Evolutionary conservation across 2,113 vertebrate species (phyloP), one percentile per base, ranked within the genome.

Genomic region (Antechinus stuartii): DNA sequence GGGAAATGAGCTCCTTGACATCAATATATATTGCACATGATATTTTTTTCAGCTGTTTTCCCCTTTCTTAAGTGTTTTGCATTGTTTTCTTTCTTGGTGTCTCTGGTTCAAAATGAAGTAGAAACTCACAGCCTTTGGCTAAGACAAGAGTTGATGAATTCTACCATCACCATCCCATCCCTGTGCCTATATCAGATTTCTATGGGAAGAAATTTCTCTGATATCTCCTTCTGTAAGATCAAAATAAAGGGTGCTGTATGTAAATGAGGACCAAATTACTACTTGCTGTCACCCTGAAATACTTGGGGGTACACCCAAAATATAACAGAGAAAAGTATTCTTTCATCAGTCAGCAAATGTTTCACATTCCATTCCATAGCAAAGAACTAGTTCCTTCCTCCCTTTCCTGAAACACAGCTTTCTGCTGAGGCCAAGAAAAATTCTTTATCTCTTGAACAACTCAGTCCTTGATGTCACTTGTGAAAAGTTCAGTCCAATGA

Each of bases 401-500:
- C 55, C 92, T 93, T 93, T 91, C 93, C 76, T 56, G 14, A 0
- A 8, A 8, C 49, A 54, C 42, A 93, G 54, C 5, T 47, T 26
- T 35, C 46, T 84, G 94, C 92, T 95, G 24, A 68, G 55, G 93
- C 55, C 56, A 91, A 90, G 92, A 92, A 96, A 92, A 97, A 91
- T 49, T 42, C 50, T 92, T 91, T 90, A 27, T 84, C 23, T 94
- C 57, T 91, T 49, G 0, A 53, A 47, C 52, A n/a, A 52, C 53
- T 23, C n/a, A 6, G 4, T 24, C 68, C 90, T 5, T 2, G 56
- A 91, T 84, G 50, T 55, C 30, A 7, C 0, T 11, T 24, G 8
- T 89, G 35, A 54, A 35, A 76, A 92, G 47, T 54, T 22, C 54
- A 61, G 95, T 24, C 52, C 50, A 42, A 54, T 50, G 42, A 8